Percentiles rank a stretch among this genome's conserved stretches.
These are phyloP conservation scores for Harpegnathos saltator DNA, from an alignment of 1,140 invertebrate species.

Conservation along the genomic window DNA sequence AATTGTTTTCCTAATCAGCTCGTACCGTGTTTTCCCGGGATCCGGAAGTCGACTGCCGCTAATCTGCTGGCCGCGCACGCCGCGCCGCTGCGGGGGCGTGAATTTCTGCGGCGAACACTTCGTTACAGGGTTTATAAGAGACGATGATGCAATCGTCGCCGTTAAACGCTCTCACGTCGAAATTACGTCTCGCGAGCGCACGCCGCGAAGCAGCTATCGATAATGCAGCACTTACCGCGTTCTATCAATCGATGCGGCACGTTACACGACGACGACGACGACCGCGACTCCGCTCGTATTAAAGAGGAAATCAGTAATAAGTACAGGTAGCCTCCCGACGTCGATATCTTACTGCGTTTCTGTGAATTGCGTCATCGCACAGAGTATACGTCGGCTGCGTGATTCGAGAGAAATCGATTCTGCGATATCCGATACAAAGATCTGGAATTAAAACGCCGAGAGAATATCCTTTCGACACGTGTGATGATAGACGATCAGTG, in stretches of 20 bases:
- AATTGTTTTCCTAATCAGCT: slow-evolving; percentile 20
- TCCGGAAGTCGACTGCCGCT: slow-evolving; percentile 8
- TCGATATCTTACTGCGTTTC: slow-evolving; percentile 6
- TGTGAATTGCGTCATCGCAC: not conserved
- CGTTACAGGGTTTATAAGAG: slow-evolving; percentile 49
- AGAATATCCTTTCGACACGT: not conserved
- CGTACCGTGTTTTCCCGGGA: not conserved
- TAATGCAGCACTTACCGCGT: slow-evolving; percentile 55
- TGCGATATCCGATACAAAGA: not conserved
- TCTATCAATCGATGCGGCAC: slow-evolving; percentile 24
- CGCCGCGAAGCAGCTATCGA: slow-evolving; percentile 31
- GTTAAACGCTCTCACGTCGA: slow-evolving; percentile 33
- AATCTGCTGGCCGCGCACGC: no score
- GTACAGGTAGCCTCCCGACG: not conserved
- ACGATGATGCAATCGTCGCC: slow-evolving; percentile 53
- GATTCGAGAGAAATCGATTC: slow-evolving; percentile 6
- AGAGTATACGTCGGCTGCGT: not conserved
- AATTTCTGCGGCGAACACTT: slow-evolving; percentile 21
- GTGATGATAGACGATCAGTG: no score
- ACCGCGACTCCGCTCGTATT: slow-evolving; percentile 20
- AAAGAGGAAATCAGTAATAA: slow-evolving; percentile 19
- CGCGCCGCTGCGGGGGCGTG: no score
- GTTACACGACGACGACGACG: slow-evolving; percentile 19
- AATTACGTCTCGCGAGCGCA: slow-evolving; percentile 35
- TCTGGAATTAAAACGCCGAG: slow-evolving; percentile 4